phyloP scores from a whole-genome alignment of 2,113 vertebrate species.

The Takifugu bimaculatus region DNA sequence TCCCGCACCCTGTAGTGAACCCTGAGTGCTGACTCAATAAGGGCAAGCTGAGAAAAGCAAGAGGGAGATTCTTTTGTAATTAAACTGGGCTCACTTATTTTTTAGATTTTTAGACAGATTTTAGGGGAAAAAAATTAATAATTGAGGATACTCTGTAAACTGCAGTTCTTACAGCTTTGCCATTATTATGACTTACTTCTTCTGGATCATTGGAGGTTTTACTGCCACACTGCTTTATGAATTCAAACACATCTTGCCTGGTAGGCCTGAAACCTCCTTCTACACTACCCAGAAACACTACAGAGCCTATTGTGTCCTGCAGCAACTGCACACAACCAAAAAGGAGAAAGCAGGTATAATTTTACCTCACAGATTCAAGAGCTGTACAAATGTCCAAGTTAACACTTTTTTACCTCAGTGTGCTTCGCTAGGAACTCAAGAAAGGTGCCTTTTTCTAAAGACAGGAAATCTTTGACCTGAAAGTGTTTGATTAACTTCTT shows the following conservation, averaged over 20 bases:
- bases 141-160: no score
- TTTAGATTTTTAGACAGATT: no score
- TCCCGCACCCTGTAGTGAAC: conserved; percentile 70
- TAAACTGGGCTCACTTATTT: no score
- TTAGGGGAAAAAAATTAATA: no score
- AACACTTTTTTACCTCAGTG: conserved; percentile 54
- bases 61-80: background rate
- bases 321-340: conserved; percentile 61
- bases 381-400: background rate
- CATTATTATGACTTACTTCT: conserved; percentile 54
- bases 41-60: conserved; percentile 52
- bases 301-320: conserved; percentile 67
- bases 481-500: conserved; percentile 71
- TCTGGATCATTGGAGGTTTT: conserved; percentile 44
- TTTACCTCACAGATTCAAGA: background rate
- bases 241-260: conserved; percentile 77
- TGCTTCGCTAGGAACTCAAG: conserved; percentile 74
- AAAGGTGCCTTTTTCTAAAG: conserved; percentile 72
- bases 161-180: background rate
- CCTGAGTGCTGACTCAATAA: conserved; percentile 69
- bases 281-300: conserved; percentile 47
- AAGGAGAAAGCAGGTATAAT: background rate
- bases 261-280: conserved; percentile 67
- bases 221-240: conserved; percentile 76
- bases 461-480: conserved; percentile 64